Evolutionary conservation across 2,888 invertebrate species (phyloP).

Genomic region (Hypselothyrea guttata): DNA sequence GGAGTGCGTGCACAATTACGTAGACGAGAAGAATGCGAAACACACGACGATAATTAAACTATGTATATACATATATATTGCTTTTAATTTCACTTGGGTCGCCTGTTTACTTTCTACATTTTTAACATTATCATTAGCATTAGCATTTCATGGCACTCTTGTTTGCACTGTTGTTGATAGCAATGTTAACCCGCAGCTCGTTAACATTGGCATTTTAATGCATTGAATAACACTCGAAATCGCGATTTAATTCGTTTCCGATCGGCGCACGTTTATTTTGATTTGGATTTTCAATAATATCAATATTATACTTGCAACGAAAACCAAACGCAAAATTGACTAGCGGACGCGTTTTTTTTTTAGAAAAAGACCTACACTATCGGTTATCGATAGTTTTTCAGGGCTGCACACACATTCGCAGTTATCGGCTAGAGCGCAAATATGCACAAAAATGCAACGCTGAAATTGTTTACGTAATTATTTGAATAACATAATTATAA

Average conservation of each 20-base stretch:
- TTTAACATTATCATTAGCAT: no score
- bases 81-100: slow-evolving; percentile 48
- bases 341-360: slow-evolving; percentile 36
- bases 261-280: slow-evolving; percentile 1
- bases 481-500: slow-evolving; percentile 13
- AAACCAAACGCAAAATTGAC: slow-evolving; percentile 40
- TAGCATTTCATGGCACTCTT: slow-evolving; percentile 31
- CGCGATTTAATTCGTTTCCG: slow-evolving; percentile 1
- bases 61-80: slow-evolving; percentile 33
- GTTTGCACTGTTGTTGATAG: slow-evolving; percentile 49
- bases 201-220: slow-evolving; percentile 30
- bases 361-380: slow-evolving; percentile 13
- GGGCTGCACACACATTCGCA: no score
- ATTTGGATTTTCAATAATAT: slow-evolving; percentile 24
- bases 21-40: not conserved
- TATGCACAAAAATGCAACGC: slow-evolving; percentile 32
- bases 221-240: slow-evolving; percentile 17
- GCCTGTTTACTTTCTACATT: slow-evolving; percentile 49
- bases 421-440: not conserved
- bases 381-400: slow-evolving; percentile 26
- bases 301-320: slow-evolving; percentile 25
- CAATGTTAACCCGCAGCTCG: slow-evolving; percentile 39
- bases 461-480: no score
- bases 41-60: slow-evolving; percentile 28
- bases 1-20: not conserved